Percentiles rank a stretch among this genome's conserved stretches.
Conservation (phyloP, 2,113 vertebrate genomes). For the Pao palembangensis region DNA sequence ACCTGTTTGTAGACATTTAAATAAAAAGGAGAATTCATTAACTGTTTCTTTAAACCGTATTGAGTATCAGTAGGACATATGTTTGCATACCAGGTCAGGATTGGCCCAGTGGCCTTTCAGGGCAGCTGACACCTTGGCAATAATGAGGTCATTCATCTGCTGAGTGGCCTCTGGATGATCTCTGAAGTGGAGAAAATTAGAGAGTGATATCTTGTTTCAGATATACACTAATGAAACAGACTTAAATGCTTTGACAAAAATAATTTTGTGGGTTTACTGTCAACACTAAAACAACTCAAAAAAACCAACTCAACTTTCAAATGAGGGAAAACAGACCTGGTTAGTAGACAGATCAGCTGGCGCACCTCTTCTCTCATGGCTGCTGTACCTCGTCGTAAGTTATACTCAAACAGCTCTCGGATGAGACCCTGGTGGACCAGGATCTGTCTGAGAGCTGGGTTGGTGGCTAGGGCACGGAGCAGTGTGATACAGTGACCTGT, state of each 20-base stretch:
- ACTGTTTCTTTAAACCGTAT: neutral
- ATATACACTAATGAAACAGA: neutral
- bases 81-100: constrained; percentile 87
- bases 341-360: constrained; percentile 97
- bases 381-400: constrained; percentile 87
- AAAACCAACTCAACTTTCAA: too few species aligned
- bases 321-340: constrained; percentile 75
- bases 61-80: neutral
- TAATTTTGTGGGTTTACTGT: neutral
- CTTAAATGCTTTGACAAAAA: neutral
- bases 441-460: constrained; percentile 92
- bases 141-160: constrained; percentile 97
- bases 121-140: constrained; percentile 92
- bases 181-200: constrained; percentile 61
- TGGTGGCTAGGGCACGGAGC: constrained; percentile 92
- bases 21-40: neutral
- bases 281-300: neutral
- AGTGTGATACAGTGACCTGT: constrained; percentile 95
- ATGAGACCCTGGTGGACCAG: constrained; percentile 96
- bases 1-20: constrained; percentile 75
- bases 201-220: neutral
- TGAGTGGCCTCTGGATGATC: constrained; percentile 97
- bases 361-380: constrained; percentile 94
- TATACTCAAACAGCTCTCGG: constrained; percentile 96
- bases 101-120: constrained; percentile 98